Conservation (phyloP, 2,113 vertebrate species). For the Dipodomys merriami region DNA sequence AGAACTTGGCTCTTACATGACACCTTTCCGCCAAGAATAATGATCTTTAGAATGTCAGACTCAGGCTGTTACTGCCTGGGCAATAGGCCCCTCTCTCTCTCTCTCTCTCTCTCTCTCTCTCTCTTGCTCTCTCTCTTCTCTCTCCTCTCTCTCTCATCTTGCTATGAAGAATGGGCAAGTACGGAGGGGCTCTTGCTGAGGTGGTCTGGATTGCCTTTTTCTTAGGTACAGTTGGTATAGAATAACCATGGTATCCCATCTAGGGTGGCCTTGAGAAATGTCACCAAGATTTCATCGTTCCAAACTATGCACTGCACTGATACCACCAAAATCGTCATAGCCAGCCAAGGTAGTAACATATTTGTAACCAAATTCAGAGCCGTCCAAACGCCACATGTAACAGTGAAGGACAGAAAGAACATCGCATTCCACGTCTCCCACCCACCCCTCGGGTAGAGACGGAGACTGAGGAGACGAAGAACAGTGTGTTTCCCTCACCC, state of each 20-base stretch:
- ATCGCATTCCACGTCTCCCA: background rate
- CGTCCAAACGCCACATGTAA: background rate
- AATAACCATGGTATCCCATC: no score
- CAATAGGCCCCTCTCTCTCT: background rate
- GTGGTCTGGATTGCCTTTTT: background rate
- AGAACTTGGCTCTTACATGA: slow-evolving; percentile 60
- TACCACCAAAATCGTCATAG: background rate
- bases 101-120: background rate
- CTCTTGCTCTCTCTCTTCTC: background rate
- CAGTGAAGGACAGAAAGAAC: background rate
- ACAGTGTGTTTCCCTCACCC: background rate
- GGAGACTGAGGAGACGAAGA: background rate
- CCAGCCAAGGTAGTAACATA: background rate
- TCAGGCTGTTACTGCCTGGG: background rate
- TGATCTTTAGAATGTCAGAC: slow-evolving; percentile 30
- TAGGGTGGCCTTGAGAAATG: background rate
- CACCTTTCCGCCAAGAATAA: slow-evolving; percentile 60
- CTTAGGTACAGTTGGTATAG: background rate
- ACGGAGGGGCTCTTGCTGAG: background rate
- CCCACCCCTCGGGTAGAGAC: background rate
- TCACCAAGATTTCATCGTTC: background rate
- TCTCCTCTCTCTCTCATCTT: background rate
- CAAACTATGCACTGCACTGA: background rate
- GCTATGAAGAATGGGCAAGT: background rate
- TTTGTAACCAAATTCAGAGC: background rate